Conservation (phyloP, 2,113 vertebrate species). For the Australoheros scitulus region DNA sequence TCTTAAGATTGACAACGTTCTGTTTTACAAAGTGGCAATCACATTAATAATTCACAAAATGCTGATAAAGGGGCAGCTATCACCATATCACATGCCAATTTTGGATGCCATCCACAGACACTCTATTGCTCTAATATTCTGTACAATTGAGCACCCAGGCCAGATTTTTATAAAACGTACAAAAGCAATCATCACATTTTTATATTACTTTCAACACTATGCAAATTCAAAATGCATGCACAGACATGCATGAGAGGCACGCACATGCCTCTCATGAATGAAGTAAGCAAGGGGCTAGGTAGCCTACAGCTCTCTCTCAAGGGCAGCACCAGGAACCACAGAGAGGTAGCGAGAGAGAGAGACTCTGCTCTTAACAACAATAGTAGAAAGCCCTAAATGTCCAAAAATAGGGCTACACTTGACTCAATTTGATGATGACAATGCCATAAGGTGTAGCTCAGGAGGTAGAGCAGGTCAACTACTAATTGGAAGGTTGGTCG, state of each 20-base stretch:
- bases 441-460: neutral
- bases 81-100: neutral
- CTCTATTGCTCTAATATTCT: neutral
- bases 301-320: too few relatives aligned
- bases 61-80: conserved; percentile 8
- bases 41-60: conserved; percentile 39
- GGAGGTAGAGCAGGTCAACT: too few relatives aligned
- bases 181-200: neutral
- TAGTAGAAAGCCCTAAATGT: neutral
- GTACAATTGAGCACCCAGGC: neutral
- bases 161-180: neutral
- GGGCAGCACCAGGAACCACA: neutral
- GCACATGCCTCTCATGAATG: too few relatives aligned
- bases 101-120: neutral
- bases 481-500: too few relatives aligned
- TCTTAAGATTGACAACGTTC: neutral
- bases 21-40: conserved; percentile 1
- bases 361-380: neutral
- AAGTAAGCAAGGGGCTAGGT: too few relatives aligned
- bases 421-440: neutral
- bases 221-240: neutral
- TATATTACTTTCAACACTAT: neutral
- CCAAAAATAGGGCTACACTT: neutral
- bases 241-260: neutral
- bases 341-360: neutral